Percentiles rank a stretch among this genome's conserved stretches.
Evolutionary conservation across 2,113 vertebrate species (phyloP).

Genomic region (Xiphophorus maculatus): DNA sequence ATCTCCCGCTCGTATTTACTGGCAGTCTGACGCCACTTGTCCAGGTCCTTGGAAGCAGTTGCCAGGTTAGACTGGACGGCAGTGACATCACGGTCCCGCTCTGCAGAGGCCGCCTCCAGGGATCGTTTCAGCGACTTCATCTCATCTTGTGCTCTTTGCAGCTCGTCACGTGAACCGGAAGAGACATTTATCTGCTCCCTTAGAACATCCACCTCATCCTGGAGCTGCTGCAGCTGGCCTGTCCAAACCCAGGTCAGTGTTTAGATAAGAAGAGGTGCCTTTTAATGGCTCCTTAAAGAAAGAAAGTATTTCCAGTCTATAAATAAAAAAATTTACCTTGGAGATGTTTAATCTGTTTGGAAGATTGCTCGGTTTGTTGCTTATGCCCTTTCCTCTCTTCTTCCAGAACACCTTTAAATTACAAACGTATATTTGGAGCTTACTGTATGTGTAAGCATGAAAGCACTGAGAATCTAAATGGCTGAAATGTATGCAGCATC

Average conservation of each 20-base stretch:
- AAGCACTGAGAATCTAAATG: neutral
- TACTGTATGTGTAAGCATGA: neutral
- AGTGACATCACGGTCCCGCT: slow-evolving; percentile 86
- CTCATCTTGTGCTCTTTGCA: slow-evolving; percentile 87
- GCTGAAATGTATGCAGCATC: neutral
- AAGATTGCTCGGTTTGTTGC: slow-evolving; percentile 89
- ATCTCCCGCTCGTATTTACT: slow-evolving; percentile 90
- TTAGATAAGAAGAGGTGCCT: slow-evolving; percentile 3
- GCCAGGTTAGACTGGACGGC: slow-evolving; percentile 85
- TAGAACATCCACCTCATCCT: slow-evolving; percentile 85
- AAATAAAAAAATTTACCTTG: slow-evolving; percentile 82
- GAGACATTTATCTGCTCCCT: slow-evolving; percentile 87
- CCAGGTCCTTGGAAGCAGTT: slow-evolving; percentile 85
- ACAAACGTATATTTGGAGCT: neutral
- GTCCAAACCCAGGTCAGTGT: neutral
- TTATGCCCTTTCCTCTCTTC: slow-evolving; percentile 88
- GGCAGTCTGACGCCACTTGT: slow-evolving; percentile 89
- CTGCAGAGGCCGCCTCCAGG: slow-evolving; percentile 84
- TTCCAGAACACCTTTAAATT: slow-evolving; percentile 84
- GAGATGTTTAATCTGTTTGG: slow-evolving; percentile 90
- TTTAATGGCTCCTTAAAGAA: neutral
- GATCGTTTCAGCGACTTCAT: slow-evolving; percentile 86
- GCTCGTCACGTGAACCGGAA: slow-evolving; percentile 80
- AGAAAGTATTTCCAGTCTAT: neutral
- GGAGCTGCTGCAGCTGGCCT: slow-evolving; percentile 83